phyloP scores from a whole-genome alignment of 2,888 invertebrate species.

The Ophion obscuratus region DNA sequence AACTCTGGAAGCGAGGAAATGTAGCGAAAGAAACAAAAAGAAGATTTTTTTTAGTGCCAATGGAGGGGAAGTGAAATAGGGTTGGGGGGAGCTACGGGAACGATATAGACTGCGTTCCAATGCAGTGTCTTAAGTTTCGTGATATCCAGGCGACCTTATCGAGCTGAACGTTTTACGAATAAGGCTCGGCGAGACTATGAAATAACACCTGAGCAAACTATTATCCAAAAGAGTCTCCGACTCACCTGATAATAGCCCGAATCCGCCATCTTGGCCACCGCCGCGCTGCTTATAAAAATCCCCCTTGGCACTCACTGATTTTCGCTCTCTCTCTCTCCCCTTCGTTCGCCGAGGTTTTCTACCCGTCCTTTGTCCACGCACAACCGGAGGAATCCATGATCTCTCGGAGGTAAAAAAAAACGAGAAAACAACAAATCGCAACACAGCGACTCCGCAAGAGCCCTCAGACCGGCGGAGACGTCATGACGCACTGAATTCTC shows the following conservation, averaged over 20 bases:
- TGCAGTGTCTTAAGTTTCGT: not conserved
- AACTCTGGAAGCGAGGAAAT: slow-evolving; percentile 7
- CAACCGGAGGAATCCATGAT: slow-evolving; percentile 75
- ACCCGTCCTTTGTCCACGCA: slow-evolving; percentile 80
- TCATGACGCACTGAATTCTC: slow-evolving; percentile 65
- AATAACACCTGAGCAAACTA: slow-evolving; percentile 38
- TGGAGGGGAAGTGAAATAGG: not conserved
- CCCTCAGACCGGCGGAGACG: slow-evolving; percentile 61
- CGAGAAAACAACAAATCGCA: slow-evolving; percentile 18
- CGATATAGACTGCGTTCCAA: not conserved
- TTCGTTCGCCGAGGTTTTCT: slow-evolving; percentile 77
- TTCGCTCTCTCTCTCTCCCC: slow-evolving; percentile 63
- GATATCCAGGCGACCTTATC: not conserved
- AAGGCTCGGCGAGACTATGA: not conserved
- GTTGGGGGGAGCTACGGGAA: not conserved
- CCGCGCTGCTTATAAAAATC: slow-evolving; percentile 64
- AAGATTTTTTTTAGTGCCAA: slow-evolving; percentile 17
- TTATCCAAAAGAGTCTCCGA: slow-evolving; percentile 68
- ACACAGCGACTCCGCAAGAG: slow-evolving; percentile 54
- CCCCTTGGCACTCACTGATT: slow-evolving; percentile 30
- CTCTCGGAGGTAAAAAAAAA: slow-evolving; percentile 64
- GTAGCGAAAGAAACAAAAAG: slow-evolving; percentile 20
- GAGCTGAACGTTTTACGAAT: not conserved
- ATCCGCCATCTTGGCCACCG: slow-evolving; percentile 87
- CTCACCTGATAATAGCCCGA: slow-evolving; percentile 88